A percentile compares a stretch with the other conserved stretches of the same genome.
Evolutionary conservation across 2,113 vertebrate genomes (phyloP).

Genomic region (Leiothrix lutea): DNA sequence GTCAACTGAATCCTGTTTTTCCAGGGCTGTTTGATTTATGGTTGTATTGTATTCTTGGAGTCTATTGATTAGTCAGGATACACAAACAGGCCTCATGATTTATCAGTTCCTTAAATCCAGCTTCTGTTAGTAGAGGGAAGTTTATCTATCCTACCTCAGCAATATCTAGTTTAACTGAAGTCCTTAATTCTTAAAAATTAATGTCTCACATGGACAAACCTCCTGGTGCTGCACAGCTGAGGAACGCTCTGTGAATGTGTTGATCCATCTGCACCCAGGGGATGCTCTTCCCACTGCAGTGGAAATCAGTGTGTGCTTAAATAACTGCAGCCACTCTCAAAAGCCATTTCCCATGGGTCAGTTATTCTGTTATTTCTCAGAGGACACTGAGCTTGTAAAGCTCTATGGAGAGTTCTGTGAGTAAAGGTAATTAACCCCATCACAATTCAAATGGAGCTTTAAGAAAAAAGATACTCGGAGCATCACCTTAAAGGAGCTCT

Average conservation of each 20-base stretch:
- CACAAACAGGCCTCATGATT: too few relatives aligned
- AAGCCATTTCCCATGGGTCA: not conserved
- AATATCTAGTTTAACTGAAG: too few relatives aligned
- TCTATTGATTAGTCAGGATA: too few relatives aligned
- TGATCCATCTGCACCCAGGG: not conserved
- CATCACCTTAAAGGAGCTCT: not conserved
- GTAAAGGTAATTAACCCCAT: not conserved
- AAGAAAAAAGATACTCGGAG: not conserved
- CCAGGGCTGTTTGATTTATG: too few relatives aligned
- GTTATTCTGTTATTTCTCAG: not conserved
- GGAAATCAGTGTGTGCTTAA: not conserved
- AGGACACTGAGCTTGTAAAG: not conserved
- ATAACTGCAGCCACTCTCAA: not conserved
- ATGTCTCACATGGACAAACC: not conserved
- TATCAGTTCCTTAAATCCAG: too few relatives aligned
- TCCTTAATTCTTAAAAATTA: too few relatives aligned
- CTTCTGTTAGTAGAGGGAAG: too few relatives aligned
- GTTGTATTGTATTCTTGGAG: too few relatives aligned
- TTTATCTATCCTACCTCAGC: too few relatives aligned
- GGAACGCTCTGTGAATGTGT: fast-evolving
- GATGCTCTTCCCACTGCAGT: not conserved
- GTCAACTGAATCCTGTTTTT: too few relatives aligned
- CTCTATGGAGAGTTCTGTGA: not conserved
- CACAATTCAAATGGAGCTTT: not conserved
- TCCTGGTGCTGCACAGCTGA: not conserved